These are phyloP conservation scores for Macrobrachium rosenbergii DNA, from an alignment of 1,140 invertebrate species.

Conservation along the genomic window DNA sequence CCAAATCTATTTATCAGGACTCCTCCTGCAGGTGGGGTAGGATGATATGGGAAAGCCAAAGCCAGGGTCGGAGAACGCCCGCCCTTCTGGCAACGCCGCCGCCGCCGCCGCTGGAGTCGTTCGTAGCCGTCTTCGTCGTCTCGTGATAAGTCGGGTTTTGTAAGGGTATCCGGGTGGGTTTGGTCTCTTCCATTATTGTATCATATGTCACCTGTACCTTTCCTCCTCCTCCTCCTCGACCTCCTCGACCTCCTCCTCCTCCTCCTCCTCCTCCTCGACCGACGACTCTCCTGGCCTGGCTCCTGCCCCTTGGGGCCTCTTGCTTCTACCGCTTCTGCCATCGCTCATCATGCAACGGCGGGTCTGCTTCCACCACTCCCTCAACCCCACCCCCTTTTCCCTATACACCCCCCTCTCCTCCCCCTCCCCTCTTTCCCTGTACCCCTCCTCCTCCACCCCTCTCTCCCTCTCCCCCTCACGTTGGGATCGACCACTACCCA, in stretches of 20 bases:
- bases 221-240: neutral
- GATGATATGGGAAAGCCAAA: too few relatives aligned
- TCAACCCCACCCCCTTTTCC: neutral
- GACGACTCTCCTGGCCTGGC: neutral
- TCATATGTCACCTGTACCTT: constrained; percentile 47
- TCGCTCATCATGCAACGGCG: neutral
- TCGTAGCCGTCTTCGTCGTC: neutral
- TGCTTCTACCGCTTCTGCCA: neutral
- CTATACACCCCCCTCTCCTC: neutral
- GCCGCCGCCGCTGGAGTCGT: neutral
- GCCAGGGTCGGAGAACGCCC: neutral
- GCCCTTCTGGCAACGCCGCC: neutral
- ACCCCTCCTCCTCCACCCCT: neutral
- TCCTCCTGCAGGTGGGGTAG: neutral
- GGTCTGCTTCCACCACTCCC: neutral
- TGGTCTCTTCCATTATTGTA: constrained; percentile 53
- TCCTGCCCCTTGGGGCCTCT: neutral
- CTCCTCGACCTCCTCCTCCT: neutral
- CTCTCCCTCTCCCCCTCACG: neutral
- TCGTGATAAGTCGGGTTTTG: neutral
- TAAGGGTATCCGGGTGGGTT: constrained; percentile 39
- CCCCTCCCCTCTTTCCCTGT: neutral
- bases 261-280: neutral
- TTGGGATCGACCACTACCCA: too few relatives aligned
- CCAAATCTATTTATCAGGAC: neutral